phyloP scores from a whole-genome alignment of 2,888 invertebrate genomes.

The Eulithis prunata region DNA sequence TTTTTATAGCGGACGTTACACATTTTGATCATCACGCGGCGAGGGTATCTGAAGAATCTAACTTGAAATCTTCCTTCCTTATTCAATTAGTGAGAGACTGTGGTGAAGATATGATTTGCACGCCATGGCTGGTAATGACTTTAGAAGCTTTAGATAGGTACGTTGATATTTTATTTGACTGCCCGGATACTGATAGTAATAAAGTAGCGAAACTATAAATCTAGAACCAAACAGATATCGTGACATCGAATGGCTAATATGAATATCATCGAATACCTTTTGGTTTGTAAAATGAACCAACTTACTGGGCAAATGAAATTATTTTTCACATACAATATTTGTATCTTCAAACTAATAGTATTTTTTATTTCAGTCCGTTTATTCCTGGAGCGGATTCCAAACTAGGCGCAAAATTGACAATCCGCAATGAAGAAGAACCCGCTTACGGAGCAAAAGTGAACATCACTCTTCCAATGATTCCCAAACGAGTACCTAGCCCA shows the following conservation, averaged over 20 bases:
- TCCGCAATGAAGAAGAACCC: constrained; percentile 70
- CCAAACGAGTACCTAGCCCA: constrained; percentile 64
- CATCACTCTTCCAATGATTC: constrained; percentile 60
- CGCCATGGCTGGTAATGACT: constrained; percentile 72
- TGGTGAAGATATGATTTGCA: constrained; percentile 80
- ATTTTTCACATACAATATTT: too few species aligned
- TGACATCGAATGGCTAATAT: neutral
- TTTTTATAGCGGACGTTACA: constrained; percentile 52
- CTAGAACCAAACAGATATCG: neutral
- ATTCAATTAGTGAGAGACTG: constrained; percentile 79
- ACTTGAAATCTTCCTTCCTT: constrained; percentile 58
- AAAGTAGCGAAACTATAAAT: neutral
- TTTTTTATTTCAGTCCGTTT: constrained; percentile 54
- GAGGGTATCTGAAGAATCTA: constrained; percentile 64
- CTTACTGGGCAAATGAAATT: too few species aligned
- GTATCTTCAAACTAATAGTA: too few species aligned
- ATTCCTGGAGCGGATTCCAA: constrained; percentile 64
- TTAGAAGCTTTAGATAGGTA: constrained; percentile 64
- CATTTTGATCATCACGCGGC: constrained; percentile 53
- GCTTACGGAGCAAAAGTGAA: constrained; percentile 68
- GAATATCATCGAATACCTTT: neutral
- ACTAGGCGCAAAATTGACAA: constrained; percentile 62
- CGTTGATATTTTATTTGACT: constrained; percentile 30
- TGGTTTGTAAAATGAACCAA: neutral
- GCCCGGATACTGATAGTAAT: neutral